A percentile compares a stretch with the other conserved stretches of the same genome.
Evolutionary conservation across 1,140 invertebrate genomes (phyloP).

Genomic region (Atta texana): DNA sequence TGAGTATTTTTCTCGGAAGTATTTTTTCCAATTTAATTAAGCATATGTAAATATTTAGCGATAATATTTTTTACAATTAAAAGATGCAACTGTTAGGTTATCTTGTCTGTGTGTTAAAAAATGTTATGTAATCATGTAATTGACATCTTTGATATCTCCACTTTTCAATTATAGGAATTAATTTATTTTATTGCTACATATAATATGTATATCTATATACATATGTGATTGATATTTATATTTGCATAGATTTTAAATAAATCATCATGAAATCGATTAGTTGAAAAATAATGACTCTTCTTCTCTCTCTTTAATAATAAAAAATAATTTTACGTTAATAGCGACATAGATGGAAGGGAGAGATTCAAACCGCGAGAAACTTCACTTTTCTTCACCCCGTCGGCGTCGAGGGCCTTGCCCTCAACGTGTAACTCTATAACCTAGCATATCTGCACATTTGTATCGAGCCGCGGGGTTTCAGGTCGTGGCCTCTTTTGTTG

Average conservation of each 20-base stretch:
- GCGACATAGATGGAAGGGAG: neutral
- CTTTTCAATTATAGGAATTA: neutral
- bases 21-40: constrained; percentile 1
- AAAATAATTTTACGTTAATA: constrained; percentile 36
- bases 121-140: neutral
- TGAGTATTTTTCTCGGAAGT: neutral
- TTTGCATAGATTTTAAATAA: neutral
- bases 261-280: neutral
- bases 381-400: constrained; percentile 51
- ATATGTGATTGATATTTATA: neutral
- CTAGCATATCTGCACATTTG: constrained; percentile 76
- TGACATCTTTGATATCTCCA: neutral
- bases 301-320: neutral
- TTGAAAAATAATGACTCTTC: neutral
- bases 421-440: constrained; percentile 74
- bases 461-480: constrained; percentile 76
- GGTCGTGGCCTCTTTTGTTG: constrained; percentile 81
- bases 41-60: neutral
- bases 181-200: neutral
- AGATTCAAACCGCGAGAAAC: constrained; percentile 59
- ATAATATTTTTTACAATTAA: constrained; percentile 1
- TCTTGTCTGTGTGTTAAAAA: neutral
- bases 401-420: constrained; percentile 61
- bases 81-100: neutral
- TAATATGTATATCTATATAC: too few relatives aligned